A percentile compares a stretch with the other conserved stretches of the same genome.
phyloP scores from a whole-genome alignment of 2,797 vertebrate species.

The Meriones psammophilus region DNA sequence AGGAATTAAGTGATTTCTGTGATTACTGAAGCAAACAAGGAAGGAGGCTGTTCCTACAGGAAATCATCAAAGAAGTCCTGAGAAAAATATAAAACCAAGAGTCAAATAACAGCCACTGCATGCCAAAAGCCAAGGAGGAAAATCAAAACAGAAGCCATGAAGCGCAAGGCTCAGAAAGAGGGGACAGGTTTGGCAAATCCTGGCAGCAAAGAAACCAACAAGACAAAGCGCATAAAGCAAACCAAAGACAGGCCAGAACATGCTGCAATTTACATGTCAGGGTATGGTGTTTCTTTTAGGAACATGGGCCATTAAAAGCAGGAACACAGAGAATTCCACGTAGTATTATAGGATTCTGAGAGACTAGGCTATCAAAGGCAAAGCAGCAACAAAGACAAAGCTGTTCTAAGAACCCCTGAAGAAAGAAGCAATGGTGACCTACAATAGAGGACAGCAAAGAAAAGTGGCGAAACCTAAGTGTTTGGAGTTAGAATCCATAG shows the following conservation, averaged over 20 bases:
- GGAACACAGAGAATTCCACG: neutral
- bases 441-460: neutral
- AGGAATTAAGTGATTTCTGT: neutral
- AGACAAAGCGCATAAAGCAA: neutral
- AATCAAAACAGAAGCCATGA: conserved; percentile 6
- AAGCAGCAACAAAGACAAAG: conserved; percentile 11
- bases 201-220: conserved; percentile 30
- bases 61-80: conserved; percentile 11
- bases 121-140: conserved; percentile 28
- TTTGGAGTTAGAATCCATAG: neutral
- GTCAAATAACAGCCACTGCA: neutral
- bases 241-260: neutral
- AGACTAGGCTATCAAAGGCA: neutral
- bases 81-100: conserved; percentile 40
- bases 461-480: neutral
- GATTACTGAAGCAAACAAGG: neutral
- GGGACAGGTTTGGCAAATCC: neutral
- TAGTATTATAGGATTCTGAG: conserved; percentile 21
- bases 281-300: neutral
- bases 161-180: neutral
- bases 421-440: neutral
- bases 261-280: neutral
- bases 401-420: neutral
- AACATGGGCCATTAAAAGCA: conserved; percentile 9
- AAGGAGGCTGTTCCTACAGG: neutral